These are phyloP conservation scores for Brachyistius frenatus DNA, from an alignment of 2,113 vertebrate genomes.

Conservation along the genomic window DNA sequence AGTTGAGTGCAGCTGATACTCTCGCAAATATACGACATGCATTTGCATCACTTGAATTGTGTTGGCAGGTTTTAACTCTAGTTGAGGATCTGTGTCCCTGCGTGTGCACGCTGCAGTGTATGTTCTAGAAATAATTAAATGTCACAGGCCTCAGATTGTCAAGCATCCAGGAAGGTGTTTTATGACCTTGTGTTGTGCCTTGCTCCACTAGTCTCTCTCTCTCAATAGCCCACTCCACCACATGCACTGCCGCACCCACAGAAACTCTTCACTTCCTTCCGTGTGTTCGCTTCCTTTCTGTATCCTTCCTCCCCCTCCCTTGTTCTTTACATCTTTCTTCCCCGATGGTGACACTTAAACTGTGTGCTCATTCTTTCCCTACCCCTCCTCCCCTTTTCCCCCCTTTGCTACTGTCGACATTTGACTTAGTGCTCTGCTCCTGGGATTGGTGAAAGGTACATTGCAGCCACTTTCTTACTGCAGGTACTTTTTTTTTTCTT, in stretches of 20 bases:
- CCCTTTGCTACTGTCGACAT: conserved; percentile 46
- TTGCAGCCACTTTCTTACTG: conserved; percentile 30
- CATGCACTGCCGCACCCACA: conserved; percentile 21
- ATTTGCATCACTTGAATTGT: conserved; percentile 26
- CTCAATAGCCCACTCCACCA: conserved; percentile 65
- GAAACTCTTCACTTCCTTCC: conserved; percentile 38
- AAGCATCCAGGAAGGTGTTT: conserved; percentile 71
- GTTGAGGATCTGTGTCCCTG: background rate
- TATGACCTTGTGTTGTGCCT: conserved; percentile 59
- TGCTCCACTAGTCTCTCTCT: conserved; percentile 59
- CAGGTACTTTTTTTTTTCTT: conserved; percentile 52
- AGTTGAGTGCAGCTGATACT: background rate
- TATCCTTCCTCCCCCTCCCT: conserved; percentile 10
- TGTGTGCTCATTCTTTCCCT: conserved; percentile 35
- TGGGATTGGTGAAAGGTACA: conserved; percentile 58
- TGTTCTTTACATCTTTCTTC: conserved; percentile 38
- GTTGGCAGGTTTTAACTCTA: conserved; percentile 8
- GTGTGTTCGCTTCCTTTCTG: background rate
- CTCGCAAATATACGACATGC: conserved; percentile 8
- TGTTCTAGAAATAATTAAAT: conserved; percentile 79
- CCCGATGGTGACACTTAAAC: conserved; percentile 41
- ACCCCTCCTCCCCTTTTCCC: background rate
- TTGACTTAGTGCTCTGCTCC: conserved; percentile 47
- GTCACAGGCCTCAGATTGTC: conserved; percentile 59
- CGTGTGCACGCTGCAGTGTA: conserved; percentile 52